These are phyloP conservation scores for Argyrosomus regius DNA, from an alignment of 2,797 vertebrate species.

Conservation along the genomic window DNA sequence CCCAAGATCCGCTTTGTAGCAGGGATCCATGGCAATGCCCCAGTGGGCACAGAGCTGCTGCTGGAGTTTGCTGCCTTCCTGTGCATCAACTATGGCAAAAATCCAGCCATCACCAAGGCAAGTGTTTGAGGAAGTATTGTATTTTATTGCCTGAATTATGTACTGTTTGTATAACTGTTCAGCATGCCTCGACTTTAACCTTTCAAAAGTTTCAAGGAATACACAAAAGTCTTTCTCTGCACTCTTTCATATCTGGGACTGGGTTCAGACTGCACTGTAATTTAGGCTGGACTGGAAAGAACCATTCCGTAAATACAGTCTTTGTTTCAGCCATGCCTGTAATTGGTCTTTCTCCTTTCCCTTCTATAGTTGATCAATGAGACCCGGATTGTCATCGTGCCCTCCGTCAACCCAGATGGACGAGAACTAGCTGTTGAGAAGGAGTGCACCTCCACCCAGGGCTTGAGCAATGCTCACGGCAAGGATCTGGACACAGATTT, in stretches of 20 bases:
- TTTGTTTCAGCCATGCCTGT: not conserved
- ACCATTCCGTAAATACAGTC: not conserved
- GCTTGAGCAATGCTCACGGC: constrained; percentile 87
- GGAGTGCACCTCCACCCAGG: constrained; percentile 89
- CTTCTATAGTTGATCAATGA: constrained; percentile 90
- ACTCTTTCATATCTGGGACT: not conserved
- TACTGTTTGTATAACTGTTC: not conserved
- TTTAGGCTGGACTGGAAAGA: not conserved
- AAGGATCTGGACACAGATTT: constrained; percentile 97
- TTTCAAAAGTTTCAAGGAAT: not conserved
- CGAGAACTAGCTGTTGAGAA: constrained; percentile 91
- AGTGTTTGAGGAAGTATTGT: constrained; percentile 53
- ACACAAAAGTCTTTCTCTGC: not conserved
- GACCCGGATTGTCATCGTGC: constrained; percentile 94
- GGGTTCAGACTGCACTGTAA: not conserved
- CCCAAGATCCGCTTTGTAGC: constrained; percentile 96
- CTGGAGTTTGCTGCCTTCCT: constrained; percentile 94
- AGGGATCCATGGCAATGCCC: constrained; percentile 95
- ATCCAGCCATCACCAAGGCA: constrained; percentile 92
- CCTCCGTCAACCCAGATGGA: constrained; percentile 96
- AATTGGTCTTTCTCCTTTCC: constrained; percentile 22
- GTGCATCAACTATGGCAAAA: constrained; percentile 97
- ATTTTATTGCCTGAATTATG: not conserved
- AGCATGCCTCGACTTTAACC: not conserved
- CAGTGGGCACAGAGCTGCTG: constrained; percentile 95